phyloP scores from a whole-genome alignment of 2,113 vertebrate species.

The Tychaedon coryphoeus region DNA sequence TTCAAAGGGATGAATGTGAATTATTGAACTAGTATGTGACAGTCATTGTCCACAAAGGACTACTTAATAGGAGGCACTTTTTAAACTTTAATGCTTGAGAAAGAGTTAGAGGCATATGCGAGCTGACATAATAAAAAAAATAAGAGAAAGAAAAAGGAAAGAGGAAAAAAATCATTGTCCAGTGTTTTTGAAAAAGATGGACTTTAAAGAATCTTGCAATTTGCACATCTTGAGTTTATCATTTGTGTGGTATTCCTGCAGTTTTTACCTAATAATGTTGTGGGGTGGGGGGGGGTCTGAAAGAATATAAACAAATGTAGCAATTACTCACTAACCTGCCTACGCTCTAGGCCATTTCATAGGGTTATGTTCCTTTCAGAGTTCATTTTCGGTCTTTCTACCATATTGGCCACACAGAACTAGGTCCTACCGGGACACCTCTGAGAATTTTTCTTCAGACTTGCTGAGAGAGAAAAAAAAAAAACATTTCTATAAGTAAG shows the following conservation, averaged over 20 bases:
- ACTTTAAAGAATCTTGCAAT: constrained; percentile 97
- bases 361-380: constrained; percentile 76
- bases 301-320: constrained; percentile 87
- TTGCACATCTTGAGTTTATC: constrained; percentile 97
- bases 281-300: constrained; percentile 72
- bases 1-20: constrained; percentile 85
- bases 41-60: constrained; percentile 77
- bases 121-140: constrained; percentile 79
- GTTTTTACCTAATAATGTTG: constrained; percentile 81
- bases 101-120: constrained; percentile 78
- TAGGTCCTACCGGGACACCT: constrained; percentile 73
- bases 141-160: constrained; percentile 72
- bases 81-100: constrained; percentile 78
- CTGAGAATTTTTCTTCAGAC: constrained; percentile 76
- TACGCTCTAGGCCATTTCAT: constrained; percentile 74
- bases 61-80: constrained; percentile 82
- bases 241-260: constrained; percentile 85
- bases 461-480: constrained; percentile 69
- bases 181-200: constrained; percentile 89
- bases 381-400: constrained; percentile 74
- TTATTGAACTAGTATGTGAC: constrained; percentile 77
- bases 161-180: constrained; percentile 82
- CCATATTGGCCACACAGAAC: constrained; percentile 74
- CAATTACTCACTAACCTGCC: constrained; percentile 90
- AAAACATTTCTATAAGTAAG: constrained; percentile 65